Percentiles rank a stretch among this genome's conserved stretches.
phyloP scores from a whole-genome alignment of 2,888 invertebrate genomes.

The Pyrocoelia pectoralis region DNA sequence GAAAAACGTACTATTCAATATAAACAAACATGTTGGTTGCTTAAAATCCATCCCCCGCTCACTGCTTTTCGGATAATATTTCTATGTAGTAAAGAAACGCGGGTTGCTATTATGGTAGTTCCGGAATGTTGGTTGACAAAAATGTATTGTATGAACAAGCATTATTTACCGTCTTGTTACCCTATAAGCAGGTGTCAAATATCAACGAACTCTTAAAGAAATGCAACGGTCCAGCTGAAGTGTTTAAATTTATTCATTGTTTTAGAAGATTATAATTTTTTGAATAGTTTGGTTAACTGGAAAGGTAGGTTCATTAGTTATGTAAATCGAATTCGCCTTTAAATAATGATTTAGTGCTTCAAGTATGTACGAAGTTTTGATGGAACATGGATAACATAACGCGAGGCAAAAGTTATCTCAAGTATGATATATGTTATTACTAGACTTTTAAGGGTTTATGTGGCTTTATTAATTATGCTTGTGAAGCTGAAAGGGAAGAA shows the following conservation, averaged over 20 bases:
- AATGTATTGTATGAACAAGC: constrained; percentile 11
- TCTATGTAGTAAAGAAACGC: too few relatives aligned
- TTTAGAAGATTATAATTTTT: constrained; percentile 31
- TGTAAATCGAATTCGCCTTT: constrained; percentile 56
- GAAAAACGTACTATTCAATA: too few relatives aligned
- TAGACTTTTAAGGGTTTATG: constrained; percentile 17
- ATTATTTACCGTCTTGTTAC: constrained; percentile 22
- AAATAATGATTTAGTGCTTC: constrained; percentile 54
- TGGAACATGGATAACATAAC: constrained; percentile 43
- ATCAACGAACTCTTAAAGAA: constrained; percentile 36
- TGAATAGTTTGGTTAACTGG: constrained; percentile 41
- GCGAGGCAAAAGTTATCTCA: constrained; percentile 25
- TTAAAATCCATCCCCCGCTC: too few relatives aligned
- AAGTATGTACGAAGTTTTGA: constrained; percentile 39
- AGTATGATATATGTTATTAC: constrained; percentile 21
- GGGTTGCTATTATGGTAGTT: constrained; percentile 11
- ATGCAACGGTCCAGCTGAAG: constrained; percentile 28
- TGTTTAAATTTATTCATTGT: constrained; percentile 32
- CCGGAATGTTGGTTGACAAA: constrained; percentile 14
- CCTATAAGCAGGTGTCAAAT: constrained; percentile 38
- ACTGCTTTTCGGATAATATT: too few relatives aligned
- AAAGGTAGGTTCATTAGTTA: constrained; percentile 54
- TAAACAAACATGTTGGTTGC: too few relatives aligned
- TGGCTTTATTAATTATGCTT: not conserved
- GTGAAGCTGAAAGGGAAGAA: not conserved